Evolutionary conservation across 1,140 invertebrate genomes (phyloP), one percentile per base, ranked within the genome.

Genomic region (Bombus fervidus): DNA sequence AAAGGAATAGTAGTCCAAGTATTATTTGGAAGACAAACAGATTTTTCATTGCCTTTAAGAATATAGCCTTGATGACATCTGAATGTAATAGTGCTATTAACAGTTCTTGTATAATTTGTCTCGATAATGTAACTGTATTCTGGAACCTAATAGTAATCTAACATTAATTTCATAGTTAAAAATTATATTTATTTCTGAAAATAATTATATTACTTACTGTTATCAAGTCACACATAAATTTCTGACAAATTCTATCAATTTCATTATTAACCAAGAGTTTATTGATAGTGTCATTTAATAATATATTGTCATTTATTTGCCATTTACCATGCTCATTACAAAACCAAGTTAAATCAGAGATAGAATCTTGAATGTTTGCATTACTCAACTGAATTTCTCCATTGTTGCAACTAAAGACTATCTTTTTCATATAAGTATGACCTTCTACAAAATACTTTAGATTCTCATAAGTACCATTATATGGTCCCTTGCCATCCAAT

Each of bases 21-120:
- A 6, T 94, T 94, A 83, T 95, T 93, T n/a, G 93, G 31, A 37
- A 94, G 92, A 83, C 96, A 96, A 34, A 87, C 90, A 28, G 93
- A 93, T 72, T 77, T 86, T 87, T 94, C 93, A 22, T 87, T 81
- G 13, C 95, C 95, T 62, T 88, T 47, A 59, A 95, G 85, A 75
- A 90, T 84, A 59, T 94, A 96, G 28, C 96, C 96, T 68, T 91
- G 85, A 31, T 91, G 83, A 84, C 96, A 96, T 83, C 93, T 94
- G 77, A 95, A 95, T 53, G 88, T 87, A 15, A 96, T 72, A 37
- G 89, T 88, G 43, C 92, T 88, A 28, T 91, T 86, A 28, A 89
- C 73, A 18, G 76, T 31, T 22, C 71, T 91, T 59, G 76, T 87
- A 84, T 85, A 59, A 59, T 89, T 87, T 28, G 84, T 90, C 39